Evolutionary conservation across 2,888 invertebrate species (phyloP), one percentile per base, ranked within the genome.

Genomic region (Drosophila paracracens): DNA sequence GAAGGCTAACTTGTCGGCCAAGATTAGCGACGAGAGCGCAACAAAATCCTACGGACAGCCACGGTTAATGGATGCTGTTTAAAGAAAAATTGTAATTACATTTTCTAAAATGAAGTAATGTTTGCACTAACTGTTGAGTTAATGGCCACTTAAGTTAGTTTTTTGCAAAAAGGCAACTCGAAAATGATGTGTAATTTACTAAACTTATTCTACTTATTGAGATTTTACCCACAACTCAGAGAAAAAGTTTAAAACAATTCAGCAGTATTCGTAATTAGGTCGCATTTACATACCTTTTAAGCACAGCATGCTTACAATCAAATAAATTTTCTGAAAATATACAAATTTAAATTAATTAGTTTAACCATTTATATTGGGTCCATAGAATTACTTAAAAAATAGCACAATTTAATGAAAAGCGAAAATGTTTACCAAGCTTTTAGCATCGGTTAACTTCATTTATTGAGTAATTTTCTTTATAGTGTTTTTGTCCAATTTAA

Each of bases 1-100:
- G 61, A 33, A 31, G 58, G 61, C 82, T 68, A 74, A 72, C 85
- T 90, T 86, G 90, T 85, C 86, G 81, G 70, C 81, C 71, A 80
- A 85, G 85, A 85, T 85, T 85, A 85, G 86, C 86, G 70, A 76
- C 63, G 83, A 86, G 81, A 80, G 83, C 76, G 86, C 81, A 85
- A 80, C 88, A 85, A 85, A 84, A 88, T 89, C 88, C 78, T 88
- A 88, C 89, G 88, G 85, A 90, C 85, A 85, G 88, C 31, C 61
- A 57, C 46, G 75, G 83, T 88, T 85, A 85, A 90, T 89, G 76
- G 73, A 85, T 82, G 83, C 74, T 60, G 54, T 54, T 70, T 50
- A 40, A 58, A 70, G 81, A 70, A 79, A 79, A 79, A 77, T 61
- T 83, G 70, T 74, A 80, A 82, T 82, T 82, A 70, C 79, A 74